Evolutionary conservation across 2,797 vertebrate species (phyloP), one percentile per base, ranked within the genome.

Genomic region (Fringilla coelebs): DNA sequence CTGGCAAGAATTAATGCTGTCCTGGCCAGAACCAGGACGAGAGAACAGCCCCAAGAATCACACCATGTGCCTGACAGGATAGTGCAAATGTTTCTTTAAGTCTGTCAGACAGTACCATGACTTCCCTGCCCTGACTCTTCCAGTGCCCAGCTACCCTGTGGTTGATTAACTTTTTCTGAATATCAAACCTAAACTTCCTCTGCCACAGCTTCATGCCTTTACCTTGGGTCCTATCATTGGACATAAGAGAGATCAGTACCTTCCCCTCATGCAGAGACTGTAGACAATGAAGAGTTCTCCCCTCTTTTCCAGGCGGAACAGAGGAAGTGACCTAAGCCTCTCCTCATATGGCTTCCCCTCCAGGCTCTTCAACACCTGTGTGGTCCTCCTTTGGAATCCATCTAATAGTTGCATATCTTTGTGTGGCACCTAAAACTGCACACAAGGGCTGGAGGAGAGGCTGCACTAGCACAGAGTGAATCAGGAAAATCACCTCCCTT

Each of bases 251-350:
- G 25, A 60, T 28, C 10, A 43, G 32, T 36, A 36, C 6, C 32
- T 49, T 28, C 18, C 26, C 15, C 26, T 49, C 7, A 4, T 3
- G 26, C 7, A 43, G 36, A 78, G 57, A 32, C 8, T 63, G 15
- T 9, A 57, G 41, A 36, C 0, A 2, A 26, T 6, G 2, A 70
- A 21, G 46, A n/a, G 14, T 14, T 18, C 5, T 34, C 17, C 15
- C 6, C 8, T 62, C 31, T 16, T 63, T 21, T 62, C 31, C 26
- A 32, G 41, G 10, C 31, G 36, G 8, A 78, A 26, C 4, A 78
- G 31, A 55, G 10, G 6, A 21, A 48, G 34, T 22, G 10, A 32
- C 41, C 11, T 8, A 6, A 48, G 4, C 5, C 21, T 7, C 10
- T 55, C 17, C 21, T 41, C 7, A 0, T 11, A 48, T 7, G 6